Conservation (phyloP, 2,797 vertebrate species). For the Rhabdomys pumilio region DNA sequence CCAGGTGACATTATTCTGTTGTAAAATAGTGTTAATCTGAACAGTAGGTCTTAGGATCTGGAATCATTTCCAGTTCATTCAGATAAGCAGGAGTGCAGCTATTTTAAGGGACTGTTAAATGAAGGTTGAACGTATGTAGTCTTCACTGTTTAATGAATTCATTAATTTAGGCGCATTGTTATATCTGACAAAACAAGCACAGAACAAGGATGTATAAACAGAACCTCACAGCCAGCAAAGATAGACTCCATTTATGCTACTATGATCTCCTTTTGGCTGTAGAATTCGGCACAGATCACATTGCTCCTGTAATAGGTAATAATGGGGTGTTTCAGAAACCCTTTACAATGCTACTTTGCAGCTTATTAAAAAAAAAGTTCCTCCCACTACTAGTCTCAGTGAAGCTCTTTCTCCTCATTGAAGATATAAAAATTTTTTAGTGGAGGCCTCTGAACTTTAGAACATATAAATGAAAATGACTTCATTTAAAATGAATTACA, state of each 20-base stretch:
- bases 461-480: background rate
- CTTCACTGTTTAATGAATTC: background rate
- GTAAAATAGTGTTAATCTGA: background rate
- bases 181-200: conserved; percentile 22
- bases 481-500: conserved; percentile 13
- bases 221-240: background rate
- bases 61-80: conserved; percentile 16
- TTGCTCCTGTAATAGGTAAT: background rate
- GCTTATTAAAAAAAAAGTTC: background rate
- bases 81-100: background rate
- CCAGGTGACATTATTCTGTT: background rate
- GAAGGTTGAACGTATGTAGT: background rate
- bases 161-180: conserved; percentile 54
- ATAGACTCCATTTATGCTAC: background rate
- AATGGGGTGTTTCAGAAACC: background rate
- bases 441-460: background rate
- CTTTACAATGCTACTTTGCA: background rate
- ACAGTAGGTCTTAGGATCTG: background rate
- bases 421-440: background rate
- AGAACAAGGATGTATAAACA: background rate
- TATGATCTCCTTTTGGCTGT: too few species aligned
- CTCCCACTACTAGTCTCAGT: rapidly evolving
- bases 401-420: background rate
- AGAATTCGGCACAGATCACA: background rate
- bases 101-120: conserved; percentile 38